Evolutionary conservation across 1,140 invertebrate species (phyloP), one percentile per base, ranked within the genome.

Genomic region (Trypoxylus dichotomus): DNA sequence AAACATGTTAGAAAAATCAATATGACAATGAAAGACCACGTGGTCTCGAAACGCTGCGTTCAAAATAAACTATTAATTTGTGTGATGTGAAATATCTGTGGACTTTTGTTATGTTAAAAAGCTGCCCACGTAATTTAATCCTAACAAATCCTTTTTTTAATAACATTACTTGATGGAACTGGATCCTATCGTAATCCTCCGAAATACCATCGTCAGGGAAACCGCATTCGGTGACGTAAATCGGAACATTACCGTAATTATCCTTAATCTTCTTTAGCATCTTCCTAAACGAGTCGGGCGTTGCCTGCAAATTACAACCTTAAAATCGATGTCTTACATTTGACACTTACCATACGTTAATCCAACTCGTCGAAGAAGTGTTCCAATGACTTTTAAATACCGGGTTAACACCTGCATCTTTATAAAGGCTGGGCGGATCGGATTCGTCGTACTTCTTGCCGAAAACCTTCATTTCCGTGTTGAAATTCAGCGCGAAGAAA

Each of bases 211-310:
- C 79, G 77, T 88, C 87, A 0, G 88, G 85, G 63, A 86, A 83
- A 0, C 91, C 91, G 79, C 91, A 91, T 83, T 91, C 91, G 8
- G 89, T 89, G 15, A 91, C 87, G 42, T 88, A 84, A 42, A 91
- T 84, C 60, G 86, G 82, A 0, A 88, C 82, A 74, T 89, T 86
- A 5, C 86, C 86, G 78, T 91, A 91, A 2, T 85, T 82, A 6
- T 88, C 78, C 77, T 87, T 87, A 71, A 92, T 83, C 87, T 88
- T 91, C 32, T 86, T 86, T 27, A 92, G 80, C 21, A 89, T 80
- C n/a, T 85, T 85, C 2, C 90, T 84, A 3, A 91, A 79, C 0
- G 90, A 90, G 83, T 86, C 84, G 0, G 90, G 89, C 42, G 73
- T 19, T 41, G 37, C 11, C 73, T 74, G 21, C 32, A 25, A 74